These are phyloP conservation scores for Drosophila nigromelanica DNA, from an alignment of 1,140 invertebrate species.

Conservation along the genomic window DNA sequence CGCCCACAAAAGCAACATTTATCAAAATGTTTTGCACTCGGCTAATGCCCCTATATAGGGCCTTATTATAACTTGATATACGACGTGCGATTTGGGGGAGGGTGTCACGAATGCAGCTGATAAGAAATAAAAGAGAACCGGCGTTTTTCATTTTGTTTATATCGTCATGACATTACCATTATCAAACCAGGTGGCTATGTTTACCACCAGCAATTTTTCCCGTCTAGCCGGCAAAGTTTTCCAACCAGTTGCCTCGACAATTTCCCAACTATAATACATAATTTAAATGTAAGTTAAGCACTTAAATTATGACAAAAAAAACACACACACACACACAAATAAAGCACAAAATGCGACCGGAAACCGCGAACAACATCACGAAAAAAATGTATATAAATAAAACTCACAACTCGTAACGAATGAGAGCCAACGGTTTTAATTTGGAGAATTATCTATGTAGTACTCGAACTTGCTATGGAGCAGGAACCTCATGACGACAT, in stretches of 20 bases:
- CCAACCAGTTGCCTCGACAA: conserved; percentile 36
- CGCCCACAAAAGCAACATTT: conserved; percentile 33
- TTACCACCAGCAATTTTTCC: not conserved
- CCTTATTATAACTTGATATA: conserved; percentile 42
- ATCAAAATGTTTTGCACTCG: conserved; percentile 10
- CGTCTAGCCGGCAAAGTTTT: conserved; percentile 40
- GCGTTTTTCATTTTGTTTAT: conserved; percentile 2
- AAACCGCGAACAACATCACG: conserved; percentile 49
- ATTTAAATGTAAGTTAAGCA: conserved; percentile 60
- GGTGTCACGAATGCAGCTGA: conserved; percentile 22
- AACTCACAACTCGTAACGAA: conserved; percentile 46
- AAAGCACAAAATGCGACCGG: conserved; percentile 59
- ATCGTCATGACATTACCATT: conserved; percentile 4
- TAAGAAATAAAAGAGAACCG: conserved; percentile 6
- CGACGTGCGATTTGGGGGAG: conserved; percentile 16
- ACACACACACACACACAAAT: conserved; percentile 25
- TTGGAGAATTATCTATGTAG: conserved; percentile 46
- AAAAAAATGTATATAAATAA: not conserved
- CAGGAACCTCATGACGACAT: conserved; percentile 40
- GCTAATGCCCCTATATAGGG: conserved; percentile 33
- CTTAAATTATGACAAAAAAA: conserved; percentile 42
- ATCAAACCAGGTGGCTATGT: conserved; percentile 32
- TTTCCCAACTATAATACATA: conserved; percentile 37
- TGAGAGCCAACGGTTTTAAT: conserved; percentile 58
- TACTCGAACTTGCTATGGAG: conserved; percentile 49